Conservation (phyloP, 2,888 invertebrate genomes). For the Horisme vitalbata region DNA sequence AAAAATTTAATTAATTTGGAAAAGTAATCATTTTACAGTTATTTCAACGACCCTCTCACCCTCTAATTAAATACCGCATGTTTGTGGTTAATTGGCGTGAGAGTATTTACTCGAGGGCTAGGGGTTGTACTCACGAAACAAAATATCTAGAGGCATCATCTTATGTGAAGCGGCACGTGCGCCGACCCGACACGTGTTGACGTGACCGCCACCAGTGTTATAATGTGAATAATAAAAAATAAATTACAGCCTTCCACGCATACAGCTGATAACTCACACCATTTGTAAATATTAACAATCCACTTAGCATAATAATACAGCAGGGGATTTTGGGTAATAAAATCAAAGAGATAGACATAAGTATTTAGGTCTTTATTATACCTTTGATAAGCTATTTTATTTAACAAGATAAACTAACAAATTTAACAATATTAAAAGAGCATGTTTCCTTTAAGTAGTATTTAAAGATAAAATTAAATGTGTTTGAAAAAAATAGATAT, state of each 20-base stretch:
- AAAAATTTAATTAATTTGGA: neutral
- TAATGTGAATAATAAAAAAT: constrained; percentile 56
- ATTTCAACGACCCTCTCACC: constrained; percentile 35
- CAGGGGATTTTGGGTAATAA: constrained; percentile 34
- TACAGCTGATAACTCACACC: constrained; percentile 50
- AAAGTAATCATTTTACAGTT: constrained; percentile 9
- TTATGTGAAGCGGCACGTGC: constrained; percentile 50
- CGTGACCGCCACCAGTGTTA: constrained; percentile 41
- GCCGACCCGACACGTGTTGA: constrained; percentile 48
- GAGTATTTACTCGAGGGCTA: constrained; percentile 42
- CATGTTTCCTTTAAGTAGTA: no score
- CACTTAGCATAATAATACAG: constrained; percentile 39
- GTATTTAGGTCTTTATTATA: no score
- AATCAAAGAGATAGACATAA: constrained; percentile 5
- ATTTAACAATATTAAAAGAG: no score
- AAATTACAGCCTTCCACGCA: constrained; percentile 41
- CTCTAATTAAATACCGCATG: constrained; percentile 50
- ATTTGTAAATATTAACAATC: constrained; percentile 48
- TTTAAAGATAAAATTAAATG: no score
- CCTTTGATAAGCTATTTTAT: no score
- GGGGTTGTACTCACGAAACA: constrained; percentile 33
- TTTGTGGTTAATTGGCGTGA: constrained; percentile 51
- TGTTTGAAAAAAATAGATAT: no score
- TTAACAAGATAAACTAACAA: no score
- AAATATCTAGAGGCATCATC: constrained; percentile 42